These are phyloP conservation scores for Pectinophora gossypiella DNA, from an alignment of 1,140 invertebrate genomes.

Conservation along the genomic window DNA sequence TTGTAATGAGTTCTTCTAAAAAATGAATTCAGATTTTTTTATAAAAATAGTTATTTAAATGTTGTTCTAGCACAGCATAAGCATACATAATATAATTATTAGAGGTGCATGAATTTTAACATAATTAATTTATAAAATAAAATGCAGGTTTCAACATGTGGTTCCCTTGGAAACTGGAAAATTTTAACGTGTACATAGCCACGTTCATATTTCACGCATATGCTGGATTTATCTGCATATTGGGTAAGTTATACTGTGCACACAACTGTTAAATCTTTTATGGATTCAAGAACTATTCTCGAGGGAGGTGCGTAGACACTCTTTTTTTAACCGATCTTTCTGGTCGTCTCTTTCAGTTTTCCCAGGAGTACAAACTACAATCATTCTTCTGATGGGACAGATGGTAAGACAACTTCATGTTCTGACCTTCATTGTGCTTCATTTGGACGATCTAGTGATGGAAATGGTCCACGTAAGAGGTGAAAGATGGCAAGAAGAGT, in stretches of 20 bases:
- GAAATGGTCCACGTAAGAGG: slow-evolving; percentile 26
- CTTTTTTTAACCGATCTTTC: not conserved
- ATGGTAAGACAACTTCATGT: slow-evolving; percentile 49
- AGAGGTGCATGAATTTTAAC: too few species aligned
- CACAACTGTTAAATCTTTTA: too few species aligned
- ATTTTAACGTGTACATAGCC: slow-evolving; percentile 42
- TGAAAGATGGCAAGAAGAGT: slow-evolving; percentile 31
- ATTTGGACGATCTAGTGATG: slow-evolving; percentile 41
- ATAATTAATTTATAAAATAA: too few species aligned
- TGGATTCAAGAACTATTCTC: too few species aligned
- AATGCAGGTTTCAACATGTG: slow-evolving; percentile 66
- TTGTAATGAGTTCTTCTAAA: too few species aligned
- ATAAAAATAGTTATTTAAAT: too few species aligned
- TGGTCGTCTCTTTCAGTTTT: slow-evolving; percentile 30
- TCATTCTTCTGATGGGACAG: slow-evolving; percentile 50
- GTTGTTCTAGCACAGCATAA: too few species aligned
- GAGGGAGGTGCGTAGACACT: too few species aligned
- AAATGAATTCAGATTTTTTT: too few species aligned
- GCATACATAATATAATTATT: too few species aligned
- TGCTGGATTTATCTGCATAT: slow-evolving; percentile 48
- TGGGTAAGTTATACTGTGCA: too few species aligned
- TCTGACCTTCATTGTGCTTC: slow-evolving; percentile 39
- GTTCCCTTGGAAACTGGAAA: slow-evolving; percentile 59
- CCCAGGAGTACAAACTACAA: slow-evolving; percentile 49
- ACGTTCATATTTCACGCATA: slow-evolving; percentile 54